Base-by-base conservation (phyloP, 2,797 vertebrate species). In the Taeniopygia guttata region DNA sequence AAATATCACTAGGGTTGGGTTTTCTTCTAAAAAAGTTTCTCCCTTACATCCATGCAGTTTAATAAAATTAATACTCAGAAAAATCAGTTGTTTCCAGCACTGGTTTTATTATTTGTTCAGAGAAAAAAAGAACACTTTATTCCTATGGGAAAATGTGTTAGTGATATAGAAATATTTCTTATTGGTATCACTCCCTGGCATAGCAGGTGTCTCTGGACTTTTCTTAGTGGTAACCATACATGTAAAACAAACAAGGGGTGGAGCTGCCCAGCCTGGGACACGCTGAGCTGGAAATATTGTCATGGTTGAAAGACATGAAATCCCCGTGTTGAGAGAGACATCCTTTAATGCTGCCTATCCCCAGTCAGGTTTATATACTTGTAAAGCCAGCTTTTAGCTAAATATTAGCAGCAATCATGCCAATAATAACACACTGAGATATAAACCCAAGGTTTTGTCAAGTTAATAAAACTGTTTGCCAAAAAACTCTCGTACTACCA, bases 221-320 rank as follows among this genome's bases (percentile, higher is more conserved):
- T n/a, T 74, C 27, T 56, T 73, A 56, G 34, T 46, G 27, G 32
- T 46, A 70, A 78, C 48, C 26, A 43, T 6, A 42, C 7, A 21
- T 0, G 1, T 29, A 29, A 78, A 29, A 67, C 32, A 68, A 76
- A 73, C 23, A 59, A 72, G 36, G 23, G 40, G 38, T 42, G 56
- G 74, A 45, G 4, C 7, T 83, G 21, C 21, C 45, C 49, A 56
- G 52, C 30, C 38, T 79, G 88, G 63, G 56, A 69, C 34, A 66
- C 29, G 1, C 48, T 11, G 60, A n/a, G 52, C 63, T 59, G 29
- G 32, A 90, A 76, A 20, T 1, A 0, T 70, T 1, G 0, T 18
- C 59, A 54, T 51, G 12, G 8, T 18, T 52, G 40, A 81, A 80
- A 67, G 40, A 25, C 26, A 34, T 11, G 19, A 87, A 92, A 85